A percentile compares a stretch with the other conserved stretches of the same genome.
Evolutionary conservation across 2,797 vertebrate genomes (phyloP).

Genomic region (Catamblyrhynchus diadema): DNA sequence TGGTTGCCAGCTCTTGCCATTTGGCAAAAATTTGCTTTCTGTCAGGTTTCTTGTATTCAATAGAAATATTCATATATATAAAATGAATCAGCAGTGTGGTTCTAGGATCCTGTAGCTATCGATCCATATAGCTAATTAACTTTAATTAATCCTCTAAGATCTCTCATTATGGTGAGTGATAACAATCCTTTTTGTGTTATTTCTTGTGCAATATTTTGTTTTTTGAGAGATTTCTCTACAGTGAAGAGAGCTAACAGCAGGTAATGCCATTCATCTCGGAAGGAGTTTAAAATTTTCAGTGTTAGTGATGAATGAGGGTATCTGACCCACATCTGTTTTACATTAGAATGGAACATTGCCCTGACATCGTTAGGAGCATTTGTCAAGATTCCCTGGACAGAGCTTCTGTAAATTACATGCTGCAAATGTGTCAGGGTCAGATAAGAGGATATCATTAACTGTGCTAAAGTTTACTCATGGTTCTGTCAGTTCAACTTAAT

Average conservation of each 20-base stretch:
- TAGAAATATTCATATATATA: neutral
- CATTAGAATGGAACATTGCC: conserved; percentile 85
- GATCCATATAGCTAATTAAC: neutral
- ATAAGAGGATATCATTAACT: conserved; percentile 84
- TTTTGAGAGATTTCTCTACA: conserved; percentile 39
- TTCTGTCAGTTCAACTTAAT: conserved; percentile 72
- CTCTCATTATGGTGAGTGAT: neutral
- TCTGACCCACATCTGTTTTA: conserved; percentile 90
- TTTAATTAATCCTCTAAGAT: neutral
- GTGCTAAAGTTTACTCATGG: conserved; percentile 76
- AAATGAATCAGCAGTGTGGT: neutral
- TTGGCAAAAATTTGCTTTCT: neutral
- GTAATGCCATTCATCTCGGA: conserved; percentile 77
- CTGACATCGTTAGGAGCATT: conserved; percentile 85
- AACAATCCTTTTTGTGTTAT: neutral
- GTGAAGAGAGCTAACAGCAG: conserved; percentile 73
- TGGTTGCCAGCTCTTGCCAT: neutral
- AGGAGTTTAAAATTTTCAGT: conserved; percentile 69
- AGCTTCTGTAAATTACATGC: conserved; percentile 90
- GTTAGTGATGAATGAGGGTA: conserved; percentile 84
- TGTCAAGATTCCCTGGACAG: conserved; percentile 86
- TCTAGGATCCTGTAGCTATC: neutral
- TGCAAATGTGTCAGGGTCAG: conserved; percentile 86
- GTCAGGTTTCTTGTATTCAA: neutral
- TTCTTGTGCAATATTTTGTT: neutral